Evolutionary conservation across 2,888 invertebrate species (phyloP).

Genomic region (Drosophila yooni): DNA sequence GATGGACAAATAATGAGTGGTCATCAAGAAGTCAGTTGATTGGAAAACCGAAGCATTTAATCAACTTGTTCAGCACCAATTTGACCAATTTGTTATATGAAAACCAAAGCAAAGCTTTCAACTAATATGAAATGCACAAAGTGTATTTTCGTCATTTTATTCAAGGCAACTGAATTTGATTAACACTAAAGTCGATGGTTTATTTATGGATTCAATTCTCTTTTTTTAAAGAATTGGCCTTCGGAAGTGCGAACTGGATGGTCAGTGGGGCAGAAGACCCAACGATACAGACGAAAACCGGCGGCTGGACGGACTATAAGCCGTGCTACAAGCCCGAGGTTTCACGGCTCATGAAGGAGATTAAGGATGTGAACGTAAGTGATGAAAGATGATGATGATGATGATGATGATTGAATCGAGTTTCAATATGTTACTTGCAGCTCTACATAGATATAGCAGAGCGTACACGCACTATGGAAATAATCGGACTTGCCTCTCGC

Average conservation of each 20-base stretch:
- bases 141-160: not conserved
- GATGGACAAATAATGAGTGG: not conserved
- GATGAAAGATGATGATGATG: too few species aligned
- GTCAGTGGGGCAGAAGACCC: constrained; percentile 89
- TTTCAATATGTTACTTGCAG: constrained; percentile 83
- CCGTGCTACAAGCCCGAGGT: constrained; percentile 91
- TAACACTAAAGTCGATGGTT: not conserved
- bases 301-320: constrained; percentile 94
- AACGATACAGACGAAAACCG: constrained; percentile 81
- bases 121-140: not conserved
- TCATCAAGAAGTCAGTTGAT: not conserved
- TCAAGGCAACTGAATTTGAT: not conserved
- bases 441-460: constrained; percentile 89
- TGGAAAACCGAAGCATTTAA: not conserved
- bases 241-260: constrained; percentile 89
- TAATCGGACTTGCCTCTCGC: constrained; percentile 93
- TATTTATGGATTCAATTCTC: not conserved
- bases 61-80: not conserved
- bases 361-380: constrained; percentile 84
- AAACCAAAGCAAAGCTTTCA: not conserved
- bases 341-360: constrained; percentile 87
- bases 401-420: not conserved
- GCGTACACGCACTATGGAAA: constrained; percentile 91
- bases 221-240: constrained; percentile 88
- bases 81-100: not conserved